Conservation (phyloP, 2,797 vertebrate genomes). For the Ispidina picta region DNA sequence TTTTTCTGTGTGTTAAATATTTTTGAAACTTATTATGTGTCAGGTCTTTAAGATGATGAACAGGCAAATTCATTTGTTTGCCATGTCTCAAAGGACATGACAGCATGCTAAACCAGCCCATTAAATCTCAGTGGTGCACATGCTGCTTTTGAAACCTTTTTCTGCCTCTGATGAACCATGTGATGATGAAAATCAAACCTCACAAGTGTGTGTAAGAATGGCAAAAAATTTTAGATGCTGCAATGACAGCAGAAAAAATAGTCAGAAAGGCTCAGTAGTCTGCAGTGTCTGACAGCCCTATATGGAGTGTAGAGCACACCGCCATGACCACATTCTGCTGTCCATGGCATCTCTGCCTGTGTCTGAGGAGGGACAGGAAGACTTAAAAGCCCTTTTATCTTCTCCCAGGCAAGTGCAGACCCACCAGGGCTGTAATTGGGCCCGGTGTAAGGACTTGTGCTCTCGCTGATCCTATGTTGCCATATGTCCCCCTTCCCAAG, state of each 20-base stretch:
- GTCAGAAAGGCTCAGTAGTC: not conserved
- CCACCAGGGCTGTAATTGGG: constrained; percentile 28
- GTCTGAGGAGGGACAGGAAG: not conserved
- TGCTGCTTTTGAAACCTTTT: not conserved
- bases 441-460: not conserved
- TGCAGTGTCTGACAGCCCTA: not conserved
- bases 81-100: not conserved
- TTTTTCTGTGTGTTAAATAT: not conserved
- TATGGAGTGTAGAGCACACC: not conserved
- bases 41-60: not conserved
- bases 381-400: constrained; percentile 15
- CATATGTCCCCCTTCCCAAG: constrained; percentile 54
- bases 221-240: not conserved
- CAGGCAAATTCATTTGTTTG: not conserved
- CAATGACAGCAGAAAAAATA: not conserved
- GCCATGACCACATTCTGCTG: fast-evolving
- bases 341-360: not conserved
- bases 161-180: not conserved
- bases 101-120: not conserved
- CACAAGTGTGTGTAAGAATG: not conserved
- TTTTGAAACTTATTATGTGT: not conserved
- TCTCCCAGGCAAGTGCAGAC: constrained; percentile 17
- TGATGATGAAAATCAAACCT: not conserved
- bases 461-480: constrained; percentile 56
- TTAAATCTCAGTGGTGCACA: not conserved